Conservation (phyloP, 92 coral and sea anemone genomes). For the Zoanthus sansibaricus region DNA sequence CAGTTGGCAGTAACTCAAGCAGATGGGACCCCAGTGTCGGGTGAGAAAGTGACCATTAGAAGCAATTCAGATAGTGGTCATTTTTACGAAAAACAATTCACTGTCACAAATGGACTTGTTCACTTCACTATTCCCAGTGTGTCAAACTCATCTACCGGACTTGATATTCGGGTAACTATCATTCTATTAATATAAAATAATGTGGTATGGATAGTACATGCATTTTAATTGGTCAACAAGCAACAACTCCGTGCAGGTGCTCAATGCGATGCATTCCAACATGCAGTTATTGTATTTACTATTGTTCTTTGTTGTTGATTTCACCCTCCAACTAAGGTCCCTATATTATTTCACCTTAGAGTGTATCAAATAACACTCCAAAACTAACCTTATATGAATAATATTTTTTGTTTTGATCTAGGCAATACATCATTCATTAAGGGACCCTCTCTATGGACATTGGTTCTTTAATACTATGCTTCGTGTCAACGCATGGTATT, state of each 20-base stretch:
- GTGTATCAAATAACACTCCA: no score
- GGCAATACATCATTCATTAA: background rate
- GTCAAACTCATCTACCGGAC: background rate
- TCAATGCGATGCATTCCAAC: no score
- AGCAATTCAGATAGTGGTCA: background rate
- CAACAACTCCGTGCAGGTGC: no score
- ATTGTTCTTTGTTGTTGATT: no score
- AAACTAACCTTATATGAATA: background rate
- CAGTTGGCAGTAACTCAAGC: conserved; percentile 16
- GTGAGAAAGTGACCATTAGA: conserved; percentile 14
- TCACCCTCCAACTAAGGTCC: no score
- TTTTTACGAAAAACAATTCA: background rate
- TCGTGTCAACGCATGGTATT: background rate
- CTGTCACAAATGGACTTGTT: conserved; percentile 20
- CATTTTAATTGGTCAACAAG: no score
- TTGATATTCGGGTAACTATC: conserved; percentile 3
- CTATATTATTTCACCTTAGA: no score
- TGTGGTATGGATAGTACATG: no score
- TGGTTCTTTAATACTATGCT: background rate
- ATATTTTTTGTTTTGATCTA: background rate
- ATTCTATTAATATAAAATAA: no score
- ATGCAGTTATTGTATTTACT: no score
- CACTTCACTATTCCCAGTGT: conserved; percentile 12
- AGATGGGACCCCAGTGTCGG: conserved; percentile 14
- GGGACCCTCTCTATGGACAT: background rate